Evolutionary conservation across 1,140 invertebrate genomes (phyloP), one percentile per base, ranked within the genome.

Genomic region (Leguminivora glycinivorella): DNA sequence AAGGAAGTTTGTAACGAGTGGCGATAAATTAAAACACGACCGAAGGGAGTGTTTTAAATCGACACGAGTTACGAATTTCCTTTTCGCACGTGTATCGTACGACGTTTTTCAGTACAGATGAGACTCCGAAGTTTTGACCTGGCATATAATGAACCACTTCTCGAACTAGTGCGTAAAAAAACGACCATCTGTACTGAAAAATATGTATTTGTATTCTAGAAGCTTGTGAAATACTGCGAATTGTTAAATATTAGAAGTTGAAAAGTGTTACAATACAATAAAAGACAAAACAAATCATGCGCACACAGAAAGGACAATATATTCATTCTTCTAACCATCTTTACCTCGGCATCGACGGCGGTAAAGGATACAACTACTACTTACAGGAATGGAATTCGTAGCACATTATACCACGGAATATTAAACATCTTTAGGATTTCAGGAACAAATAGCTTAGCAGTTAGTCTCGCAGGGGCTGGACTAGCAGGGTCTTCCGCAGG

Each of bases 391-490:
- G 22, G 25, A 7, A 31, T 67, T 67, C 52, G 25, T 43, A 5
- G n/a, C 40, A 17, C 17, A 17, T 43, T 43, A 43, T 17, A 43
- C 5, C 40, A 43, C 17, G 4, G 19, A 52, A 52, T 52, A 52
- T 52, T 52, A 52, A 52, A 52, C 19, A 68, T 47, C 29, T 68
- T 25, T 3, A 68, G 43, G 66, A 43, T n/a, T 72, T 67, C 66
- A 29, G 24, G 14, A 43, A 67, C 40, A 47, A 47, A 47, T 47
- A 52, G 43, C 43, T 52, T 52, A 29, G 25, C 14, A 7, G 34
- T 7, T 58, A 63, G 9, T 67, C 19, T 24, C 31, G 17, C 14
- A 40, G 31, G 58, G 58, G 14, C 26, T 17, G 58, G n/a, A 67
- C 34, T 67, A 38, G 63, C 63, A n/a, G n/a, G n/a, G n/a, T n/a